Evolutionary conservation across 2,113 vertebrate species (phyloP).

Genomic region (Periophthalmodon schlosseri): DNA sequence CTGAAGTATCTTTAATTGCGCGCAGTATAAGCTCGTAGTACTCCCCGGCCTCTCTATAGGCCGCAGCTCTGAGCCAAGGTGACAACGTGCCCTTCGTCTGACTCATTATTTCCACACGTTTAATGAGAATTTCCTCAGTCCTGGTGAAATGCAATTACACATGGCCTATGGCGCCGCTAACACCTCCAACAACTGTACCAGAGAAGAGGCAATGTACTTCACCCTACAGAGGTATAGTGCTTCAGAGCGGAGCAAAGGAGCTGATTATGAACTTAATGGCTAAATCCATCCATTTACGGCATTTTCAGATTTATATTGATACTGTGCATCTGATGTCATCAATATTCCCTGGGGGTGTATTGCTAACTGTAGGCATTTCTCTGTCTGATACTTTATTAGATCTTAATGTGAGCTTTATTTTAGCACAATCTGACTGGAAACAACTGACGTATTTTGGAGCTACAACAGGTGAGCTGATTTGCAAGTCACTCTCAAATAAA

Average conservation of each 20-base stretch:
- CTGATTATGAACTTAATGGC: not conserved
- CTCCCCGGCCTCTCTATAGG: not conserved
- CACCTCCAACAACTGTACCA: not conserved
- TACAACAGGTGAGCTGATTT: too few relatives aligned
- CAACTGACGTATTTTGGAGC: too few relatives aligned
- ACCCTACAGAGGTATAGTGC: not conserved
- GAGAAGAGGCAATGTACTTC: not conserved
- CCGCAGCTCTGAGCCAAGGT: not conserved
- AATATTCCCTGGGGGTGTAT: too few relatives aligned
- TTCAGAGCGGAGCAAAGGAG: not conserved
- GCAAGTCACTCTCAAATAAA: too few relatives aligned
- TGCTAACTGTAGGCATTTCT: too few relatives aligned
- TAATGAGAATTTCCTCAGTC: not conserved
- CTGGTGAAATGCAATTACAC: not conserved
- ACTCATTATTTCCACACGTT: conserved; percentile 4
- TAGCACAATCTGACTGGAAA: too few relatives aligned
- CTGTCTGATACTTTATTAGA: too few relatives aligned
- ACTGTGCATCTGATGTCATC: too few relatives aligned
- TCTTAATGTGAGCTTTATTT: too few relatives aligned
- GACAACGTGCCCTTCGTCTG: not conserved
- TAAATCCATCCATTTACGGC: too few relatives aligned
- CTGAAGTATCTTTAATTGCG: conserved; percentile 1
- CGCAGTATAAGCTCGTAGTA: not conserved
- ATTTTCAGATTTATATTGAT: too few relatives aligned
- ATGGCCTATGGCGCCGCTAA: not conserved